These are phyloP conservation scores for Gymnocypris eckloni DNA, from an alignment of 2,797 vertebrate species.

Conservation along the genomic window DNA sequence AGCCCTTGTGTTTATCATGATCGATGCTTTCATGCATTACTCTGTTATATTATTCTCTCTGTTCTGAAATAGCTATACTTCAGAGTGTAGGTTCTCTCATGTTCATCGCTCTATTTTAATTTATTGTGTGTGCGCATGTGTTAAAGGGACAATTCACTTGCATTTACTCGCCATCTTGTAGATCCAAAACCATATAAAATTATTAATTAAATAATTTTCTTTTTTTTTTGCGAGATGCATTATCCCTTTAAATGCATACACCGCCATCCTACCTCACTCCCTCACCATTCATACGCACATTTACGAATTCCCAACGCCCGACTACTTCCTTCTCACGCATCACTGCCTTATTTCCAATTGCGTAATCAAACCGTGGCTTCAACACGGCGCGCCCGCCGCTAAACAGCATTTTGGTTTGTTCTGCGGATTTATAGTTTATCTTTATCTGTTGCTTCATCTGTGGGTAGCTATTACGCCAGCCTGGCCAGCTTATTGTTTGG, in stretches of 20 bases:
- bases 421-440: constrained; percentile 92
- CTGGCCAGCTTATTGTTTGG: constrained; percentile 94
- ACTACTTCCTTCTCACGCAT: neutral
- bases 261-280: neutral
- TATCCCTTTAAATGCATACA: neutral
- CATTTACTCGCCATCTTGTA: neutral
- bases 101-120: constrained; percentile 28
- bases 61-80: constrained; percentile 40
- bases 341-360: constrained; percentile 55
- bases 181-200: neutral
- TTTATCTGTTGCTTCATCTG: constrained; percentile 97
- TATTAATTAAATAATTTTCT: too few species aligned
- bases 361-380: constrained; percentile 66
- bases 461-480: constrained; percentile 93
- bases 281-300: constrained; percentile 21
- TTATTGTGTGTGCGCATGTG: neutral
- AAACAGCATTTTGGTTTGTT: constrained; percentile 79
- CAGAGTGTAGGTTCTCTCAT: constrained; percentile 4
- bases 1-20: constrained; percentile 52
- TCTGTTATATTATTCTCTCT: constrained; percentile 54
- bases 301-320: constrained; percentile 14
- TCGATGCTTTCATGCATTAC: constrained; percentile 53
- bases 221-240: neutral
- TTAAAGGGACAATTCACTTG: neutral
- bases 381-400: constrained; percentile 60